A percentile compares a stretch with the other conserved stretches of the same genome.
Evolutionary conservation across 1,140 invertebrate genomes (phyloP).

Genomic region (Periplaneta americana): DNA sequence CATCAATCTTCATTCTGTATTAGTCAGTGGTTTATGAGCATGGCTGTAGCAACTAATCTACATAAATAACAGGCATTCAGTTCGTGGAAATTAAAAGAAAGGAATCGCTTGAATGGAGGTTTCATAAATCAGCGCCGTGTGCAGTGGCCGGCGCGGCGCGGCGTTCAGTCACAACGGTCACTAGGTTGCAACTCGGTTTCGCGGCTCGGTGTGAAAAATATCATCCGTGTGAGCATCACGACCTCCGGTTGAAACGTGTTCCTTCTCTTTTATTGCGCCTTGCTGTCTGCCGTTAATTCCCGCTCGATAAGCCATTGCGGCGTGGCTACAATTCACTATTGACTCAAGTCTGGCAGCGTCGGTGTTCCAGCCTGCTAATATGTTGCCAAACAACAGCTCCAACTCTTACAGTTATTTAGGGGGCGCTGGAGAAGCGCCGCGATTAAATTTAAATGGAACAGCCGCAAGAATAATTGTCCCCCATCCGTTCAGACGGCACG

Average conservation of each 20-base stretch:
- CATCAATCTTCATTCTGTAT: too few relatives aligned
- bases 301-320: neutral
- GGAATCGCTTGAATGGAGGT: neutral
- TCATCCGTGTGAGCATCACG: neutral
- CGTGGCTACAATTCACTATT: neutral
- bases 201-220: neutral
- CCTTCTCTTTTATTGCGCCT: too few relatives aligned
- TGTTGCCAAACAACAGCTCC: too few relatives aligned
- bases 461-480: too few relatives aligned
- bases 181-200: neutral
- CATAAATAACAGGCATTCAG: neutral
- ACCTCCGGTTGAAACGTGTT: neutral
- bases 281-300: neutral
- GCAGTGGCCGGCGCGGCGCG: too few relatives aligned
- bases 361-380: too few relatives aligned
- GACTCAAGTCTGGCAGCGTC: neutral
- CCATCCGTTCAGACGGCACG: too few relatives aligned
- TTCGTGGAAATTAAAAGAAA: neutral
- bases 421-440: too few relatives aligned
- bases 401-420: too few relatives aligned
- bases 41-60: neutral
- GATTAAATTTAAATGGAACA: too few relatives aligned
- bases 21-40: neutral
- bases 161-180: neutral
- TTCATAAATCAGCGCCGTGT: neutral